A percentile compares a stretch with the other conserved stretches of the same genome.
Conservation (phyloP, 2,797 vertebrate species). For the Lemur catta region DNA sequence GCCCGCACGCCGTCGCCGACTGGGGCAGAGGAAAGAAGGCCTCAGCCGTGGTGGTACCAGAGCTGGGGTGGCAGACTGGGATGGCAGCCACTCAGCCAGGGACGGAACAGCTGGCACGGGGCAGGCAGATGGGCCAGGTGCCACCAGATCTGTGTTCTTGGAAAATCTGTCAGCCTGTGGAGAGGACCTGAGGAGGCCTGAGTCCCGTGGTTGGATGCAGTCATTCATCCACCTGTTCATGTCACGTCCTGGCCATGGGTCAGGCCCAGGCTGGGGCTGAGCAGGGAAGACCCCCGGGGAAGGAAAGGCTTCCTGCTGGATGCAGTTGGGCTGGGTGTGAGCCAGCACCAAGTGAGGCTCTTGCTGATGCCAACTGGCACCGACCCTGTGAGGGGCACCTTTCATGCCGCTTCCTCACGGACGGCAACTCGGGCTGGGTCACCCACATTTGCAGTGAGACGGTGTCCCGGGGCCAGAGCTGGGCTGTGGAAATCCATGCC, state of each 20-base stretch:
- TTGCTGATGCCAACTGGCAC: not conserved
- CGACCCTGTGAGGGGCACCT: fast-evolving
- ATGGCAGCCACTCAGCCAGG: not conserved
- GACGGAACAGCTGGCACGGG: not conserved
- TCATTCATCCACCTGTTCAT: not conserved
- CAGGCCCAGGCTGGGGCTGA: not conserved
- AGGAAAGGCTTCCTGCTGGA: not conserved
- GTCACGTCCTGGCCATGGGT: not conserved
- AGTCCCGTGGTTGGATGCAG: not conserved
- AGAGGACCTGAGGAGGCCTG: not conserved
- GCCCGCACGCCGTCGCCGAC: not conserved
- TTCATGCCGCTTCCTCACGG: not conserved
- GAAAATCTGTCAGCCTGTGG: not conserved
- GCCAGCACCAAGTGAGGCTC: not conserved
- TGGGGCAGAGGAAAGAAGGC: not conserved
- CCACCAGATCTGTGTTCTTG: not conserved
- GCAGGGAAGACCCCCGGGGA: not conserved
- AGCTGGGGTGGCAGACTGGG: not conserved
- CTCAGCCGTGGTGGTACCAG: not conserved
- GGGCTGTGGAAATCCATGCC: not conserved
- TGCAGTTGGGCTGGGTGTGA: not conserved
- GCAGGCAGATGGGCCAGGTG: not conserved
- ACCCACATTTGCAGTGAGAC: not conserved
- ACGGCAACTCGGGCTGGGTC: not conserved
- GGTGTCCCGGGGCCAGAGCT: not conserved